Percentiles rank a stretch among this genome's conserved stretches.
These are phyloP conservation scores for Trachelus troglodyta DNA, from an alignment of 2,888 invertebrate species.

Conservation along the genomic window DNA sequence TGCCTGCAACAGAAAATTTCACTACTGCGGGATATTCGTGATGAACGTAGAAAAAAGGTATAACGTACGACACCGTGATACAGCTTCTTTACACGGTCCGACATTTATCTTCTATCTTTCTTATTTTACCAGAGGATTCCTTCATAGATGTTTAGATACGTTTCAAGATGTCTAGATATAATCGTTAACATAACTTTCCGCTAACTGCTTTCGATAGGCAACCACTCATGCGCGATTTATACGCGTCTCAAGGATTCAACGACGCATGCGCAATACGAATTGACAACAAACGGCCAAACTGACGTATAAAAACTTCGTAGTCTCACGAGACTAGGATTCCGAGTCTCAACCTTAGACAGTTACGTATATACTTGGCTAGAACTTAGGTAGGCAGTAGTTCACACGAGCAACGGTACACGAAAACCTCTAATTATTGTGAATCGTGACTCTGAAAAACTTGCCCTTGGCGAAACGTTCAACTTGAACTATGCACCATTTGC, in stretches of 20 bases:
- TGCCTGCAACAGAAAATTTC: constrained; percentile 30
- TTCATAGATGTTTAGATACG: neutral
- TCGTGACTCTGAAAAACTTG: neutral
- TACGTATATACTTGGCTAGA: neutral
- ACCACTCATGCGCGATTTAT: neutral
- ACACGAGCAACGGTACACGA: neutral
- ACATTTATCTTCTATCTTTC: neutral
- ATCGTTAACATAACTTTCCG: neutral
- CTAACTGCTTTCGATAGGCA: neutral
- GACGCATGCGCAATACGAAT: neutral
- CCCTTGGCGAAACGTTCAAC: neutral
- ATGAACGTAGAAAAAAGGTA: neutral
- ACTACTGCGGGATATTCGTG: constrained; percentile 4
- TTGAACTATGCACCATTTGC: neutral
- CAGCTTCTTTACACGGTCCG: neutral
- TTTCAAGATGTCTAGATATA: neutral
- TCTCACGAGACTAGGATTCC: neutral
- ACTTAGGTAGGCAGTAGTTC: neutral
- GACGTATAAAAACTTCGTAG: neutral
- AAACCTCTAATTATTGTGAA: neutral
- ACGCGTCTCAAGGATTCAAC: neutral
- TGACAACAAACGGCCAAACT: neutral
- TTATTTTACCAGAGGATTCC: neutral
- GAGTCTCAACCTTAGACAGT: neutral
- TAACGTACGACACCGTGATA: neutral